phyloP scores from a whole-genome alignment of 2,888 invertebrate genomes.

The Hybos culiciformis region DNA sequence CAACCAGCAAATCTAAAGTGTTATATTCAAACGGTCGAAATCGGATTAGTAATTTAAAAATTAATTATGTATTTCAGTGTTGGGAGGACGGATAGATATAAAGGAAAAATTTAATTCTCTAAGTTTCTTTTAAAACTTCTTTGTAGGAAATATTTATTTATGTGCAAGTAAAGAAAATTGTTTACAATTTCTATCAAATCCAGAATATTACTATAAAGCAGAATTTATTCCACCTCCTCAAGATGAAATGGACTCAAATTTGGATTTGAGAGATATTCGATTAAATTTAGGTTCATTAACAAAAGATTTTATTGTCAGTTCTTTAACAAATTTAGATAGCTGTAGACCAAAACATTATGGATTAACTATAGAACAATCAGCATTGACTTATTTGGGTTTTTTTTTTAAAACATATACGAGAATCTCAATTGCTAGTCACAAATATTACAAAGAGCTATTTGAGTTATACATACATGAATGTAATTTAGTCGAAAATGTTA shows the following conservation, averaged over 20 bases:
- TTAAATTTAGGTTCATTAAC: constrained; percentile 42
- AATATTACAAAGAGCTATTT: constrained; percentile 6
- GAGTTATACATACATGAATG: constrained; percentile 7
- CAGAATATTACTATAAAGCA: constrained; percentile 39
- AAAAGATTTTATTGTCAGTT: too few species aligned
- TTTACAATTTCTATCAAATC: constrained; percentile 40
- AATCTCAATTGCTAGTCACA: constrained; percentile 17
- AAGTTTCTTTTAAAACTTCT: too few species aligned
- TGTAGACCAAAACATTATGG: constrained; percentile 48
- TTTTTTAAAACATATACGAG: constrained; percentile 42
- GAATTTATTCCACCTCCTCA: constrained; percentile 22
- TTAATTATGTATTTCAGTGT: too few species aligned
- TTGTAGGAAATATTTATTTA: constrained; percentile 48
- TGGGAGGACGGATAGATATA: too few species aligned
- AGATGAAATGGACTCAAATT: neutral
- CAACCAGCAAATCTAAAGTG: too few species aligned
- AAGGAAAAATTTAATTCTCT: too few species aligned
- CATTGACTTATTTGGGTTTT: constrained; percentile 41
- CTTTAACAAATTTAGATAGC: constrained; percentile 38
- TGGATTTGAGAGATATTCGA: constrained; percentile 17
- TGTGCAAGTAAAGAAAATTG: constrained; percentile 38
- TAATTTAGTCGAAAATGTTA: constrained; percentile 5
- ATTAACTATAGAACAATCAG: constrained; percentile 39
- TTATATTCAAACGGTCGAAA: too few species aligned
- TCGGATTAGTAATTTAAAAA: too few species aligned